Evolutionary conservation across 2,113 vertebrate genomes (phyloP).

Genomic region (Ploceus nigricollis): DNA sequence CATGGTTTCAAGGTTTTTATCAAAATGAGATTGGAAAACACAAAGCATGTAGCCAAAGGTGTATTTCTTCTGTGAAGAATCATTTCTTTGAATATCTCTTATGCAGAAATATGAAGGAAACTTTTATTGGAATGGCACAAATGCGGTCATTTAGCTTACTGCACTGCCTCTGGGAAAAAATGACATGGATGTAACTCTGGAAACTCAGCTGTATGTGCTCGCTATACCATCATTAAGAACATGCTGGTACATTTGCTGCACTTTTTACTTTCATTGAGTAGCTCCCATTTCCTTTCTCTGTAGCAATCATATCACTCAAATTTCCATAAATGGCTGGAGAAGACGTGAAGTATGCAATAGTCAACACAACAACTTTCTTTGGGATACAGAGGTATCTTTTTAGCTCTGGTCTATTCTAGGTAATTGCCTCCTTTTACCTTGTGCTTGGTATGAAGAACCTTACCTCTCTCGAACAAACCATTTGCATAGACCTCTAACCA

Average conservation of each 20-base stretch:
- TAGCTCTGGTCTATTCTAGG: neutral
- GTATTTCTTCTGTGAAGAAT: neutral
- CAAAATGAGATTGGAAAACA: neutral
- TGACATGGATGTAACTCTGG: neutral
- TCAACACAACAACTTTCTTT: neutral
- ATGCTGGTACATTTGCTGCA: neutral
- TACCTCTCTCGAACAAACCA: neutral
- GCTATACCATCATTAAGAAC: neutral
- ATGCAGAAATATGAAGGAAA: neutral
- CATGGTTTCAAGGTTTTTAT: neutral
- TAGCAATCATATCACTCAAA: neutral
- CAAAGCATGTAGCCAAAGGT: neutral
- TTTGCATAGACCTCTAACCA: neutral
- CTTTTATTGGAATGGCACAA: neutral
- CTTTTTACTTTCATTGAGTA: neutral
- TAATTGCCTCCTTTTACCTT: neutral
- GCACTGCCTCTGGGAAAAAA: neutral
- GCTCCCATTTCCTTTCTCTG: neutral
- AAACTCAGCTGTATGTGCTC: neutral
- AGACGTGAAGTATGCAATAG: neutral
- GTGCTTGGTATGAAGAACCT: neutral
- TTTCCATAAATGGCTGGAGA: neutral
- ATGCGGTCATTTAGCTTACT: neutral
- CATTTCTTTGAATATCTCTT: neutral
- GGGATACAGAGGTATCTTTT: neutral